Base-by-base conservation (phyloP, 1,140 invertebrate species). In the Andricus grossulariae region DNA sequence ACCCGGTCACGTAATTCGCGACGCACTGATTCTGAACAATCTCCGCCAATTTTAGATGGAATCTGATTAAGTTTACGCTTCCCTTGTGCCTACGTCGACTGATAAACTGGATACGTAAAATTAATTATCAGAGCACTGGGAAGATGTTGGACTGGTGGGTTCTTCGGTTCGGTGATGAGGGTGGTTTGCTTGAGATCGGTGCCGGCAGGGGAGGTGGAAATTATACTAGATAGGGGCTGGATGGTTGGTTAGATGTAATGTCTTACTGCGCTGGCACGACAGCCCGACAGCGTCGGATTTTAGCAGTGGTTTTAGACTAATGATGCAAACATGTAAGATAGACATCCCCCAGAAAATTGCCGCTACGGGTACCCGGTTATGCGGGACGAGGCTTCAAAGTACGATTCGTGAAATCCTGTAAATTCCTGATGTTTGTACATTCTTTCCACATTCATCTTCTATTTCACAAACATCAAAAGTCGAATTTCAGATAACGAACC, bases 51-150 rank as follows among this genome's bases (percentile, higher is more conserved):
- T 90, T 87, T 78, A 84, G 73, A 79, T 73, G 80, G 87, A 89
- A 90, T 89, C 85, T 87, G 89, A 90, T 90, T 89, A 88, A 84
- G 79, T 83, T 80, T 84, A 82, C 84, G 82, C 86, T 84, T 82
- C 84, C 84, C 82, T 80, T 78, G 83, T 73, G 72, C 39, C 39
- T 45, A 45, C 74, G 77, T 78, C 78, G 79, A 73, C 88, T 90
- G 86, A 85, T 88, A 90, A 89, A 89, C 89, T 86, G 89, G 86
- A 90, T 90, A 87, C 89, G 88, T 88, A 86, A 90, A 90, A 90
- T 90, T 90, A 90, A 90, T 90, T 90, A 89, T 87, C 87, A 86
- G 80, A 79, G 76, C 82, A 83, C 79, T 83, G 75, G 79, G 79
- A 85, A 85, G 85, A 82, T 82, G 79, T 71, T 55, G 78, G 75